Base-by-base conservation (phyloP, 2,888 invertebrate species). In the Ophion obscuratus region DNA sequence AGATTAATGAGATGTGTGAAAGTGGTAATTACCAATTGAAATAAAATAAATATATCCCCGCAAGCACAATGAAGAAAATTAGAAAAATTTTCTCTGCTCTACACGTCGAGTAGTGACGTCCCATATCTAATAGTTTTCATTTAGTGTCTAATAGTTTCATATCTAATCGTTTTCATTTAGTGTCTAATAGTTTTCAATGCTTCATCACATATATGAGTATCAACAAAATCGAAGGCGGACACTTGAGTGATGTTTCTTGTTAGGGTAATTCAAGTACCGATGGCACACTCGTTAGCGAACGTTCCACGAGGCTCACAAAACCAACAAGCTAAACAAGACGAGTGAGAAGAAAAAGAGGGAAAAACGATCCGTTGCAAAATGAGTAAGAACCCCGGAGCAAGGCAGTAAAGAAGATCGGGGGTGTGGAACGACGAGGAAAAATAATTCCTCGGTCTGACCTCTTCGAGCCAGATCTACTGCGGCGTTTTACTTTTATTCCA, bases 251-350 rank as follows among this genome's bases (percentile, higher is more conserved):
- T 31, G 31, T 31, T 31, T 4, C 31, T 31, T 31, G 31, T 90
- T 91, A 47, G 76, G 67, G 80, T 87, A 89, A 91, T 90, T 89
- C 89, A 88, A 90, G 90, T 81, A 64, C 88, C 79, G 85, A 86
- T 75, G 71, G 82, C 36, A 44, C 67, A 84, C 87, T 91, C 88
- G 88, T 91, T 90, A 89, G 81, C 40, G 20, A 57, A 20, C 44
- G 44, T 36, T 84, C n/a, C 81, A 24, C 64, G 82, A 62, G 36
- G 44, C 24, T 36, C 36, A 59, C 14, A 53, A 59, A 57, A 59
- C 53, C 66, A 14, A 66, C 20, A 27, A 24, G 62, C 36, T 40
- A 71, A 20, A 44, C 66, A 83, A 61, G 62, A 17, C 31, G 47
- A 44, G 27, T 24, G 20, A 59, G 71, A 75, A 24, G 11, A 24